These are phyloP conservation scores for Mactra quadrangularis DNA, from an alignment of 1,140 invertebrate genomes.

Conservation along the genomic window DNA sequence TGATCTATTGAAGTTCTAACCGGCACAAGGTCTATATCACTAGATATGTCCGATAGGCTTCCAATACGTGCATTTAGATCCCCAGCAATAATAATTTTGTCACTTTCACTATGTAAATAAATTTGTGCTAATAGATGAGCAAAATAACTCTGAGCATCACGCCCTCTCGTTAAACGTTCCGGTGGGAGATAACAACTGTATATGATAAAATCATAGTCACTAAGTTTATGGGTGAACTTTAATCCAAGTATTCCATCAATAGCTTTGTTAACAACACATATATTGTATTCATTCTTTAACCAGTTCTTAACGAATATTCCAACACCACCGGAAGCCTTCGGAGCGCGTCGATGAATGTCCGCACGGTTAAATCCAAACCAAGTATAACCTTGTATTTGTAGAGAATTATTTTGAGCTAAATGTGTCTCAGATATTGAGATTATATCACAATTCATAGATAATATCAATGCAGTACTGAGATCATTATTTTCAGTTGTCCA, in stretches of 20 bases:
- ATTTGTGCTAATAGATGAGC: slow-evolving; percentile 46
- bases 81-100: slow-evolving; percentile 26
- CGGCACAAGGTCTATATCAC: slow-evolving; percentile 21
- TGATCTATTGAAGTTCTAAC: slow-evolving; percentile 29
- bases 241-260: slow-evolving; percentile 58
- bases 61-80: slow-evolving; percentile 53
- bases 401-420: slow-evolving; percentile 4
- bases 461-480: slow-evolving; percentile 17
- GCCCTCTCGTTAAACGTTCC: slow-evolving; percentile 53
- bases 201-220: slow-evolving; percentile 44
- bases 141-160: slow-evolving; percentile 45
- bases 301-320: slow-evolving; percentile 57
- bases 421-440: slow-evolving; percentile 51
- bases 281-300: slow-evolving; percentile 21
- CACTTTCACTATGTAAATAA: slow-evolving; percentile 26
- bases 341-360: slow-evolving; percentile 48
- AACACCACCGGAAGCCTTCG: slow-evolving; percentile 62
- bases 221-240: slow-evolving; percentile 31
- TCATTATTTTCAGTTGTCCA: slow-evolving; percentile 49
- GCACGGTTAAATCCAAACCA: slow-evolving; percentile 61
- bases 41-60: not conserved
- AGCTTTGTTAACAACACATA: slow-evolving; percentile 36
- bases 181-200: slow-evolving; percentile 60
- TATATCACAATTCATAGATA: slow-evolving; percentile 30
- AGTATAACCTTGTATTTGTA: slow-evolving; percentile 34